phyloP scores from a whole-genome alignment of 2,888 invertebrate genomes.

The Drosophila engyochracea region DNA sequence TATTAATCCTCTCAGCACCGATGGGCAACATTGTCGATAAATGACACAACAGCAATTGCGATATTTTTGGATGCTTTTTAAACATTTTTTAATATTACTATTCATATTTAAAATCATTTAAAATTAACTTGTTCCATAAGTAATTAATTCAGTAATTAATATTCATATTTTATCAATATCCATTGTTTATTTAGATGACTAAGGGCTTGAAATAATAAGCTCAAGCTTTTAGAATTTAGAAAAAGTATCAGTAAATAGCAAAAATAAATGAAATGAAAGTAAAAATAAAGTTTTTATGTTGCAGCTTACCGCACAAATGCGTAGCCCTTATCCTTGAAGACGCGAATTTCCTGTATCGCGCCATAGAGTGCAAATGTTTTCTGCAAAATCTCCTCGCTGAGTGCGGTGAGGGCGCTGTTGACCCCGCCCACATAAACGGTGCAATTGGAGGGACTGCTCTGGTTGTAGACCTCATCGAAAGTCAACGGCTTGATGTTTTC shows the following conservation, averaged over 20 bases:
- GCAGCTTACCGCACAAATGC: slow-evolving; percentile 94
- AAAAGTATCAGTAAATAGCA: not conserved
- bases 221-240: no score
- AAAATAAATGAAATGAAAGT: not conserved
- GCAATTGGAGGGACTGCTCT: slow-evolving; percentile 99
- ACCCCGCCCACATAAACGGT: slow-evolving; percentile 99
- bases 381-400: slow-evolving; percentile 98
- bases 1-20: not conserved
- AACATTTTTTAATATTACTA: not conserved
- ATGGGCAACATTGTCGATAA: not conserved
- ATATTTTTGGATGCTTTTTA: not conserved
- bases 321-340: slow-evolving; percentile 99
- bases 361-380: slow-evolving; percentile 98
- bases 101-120: not conserved
- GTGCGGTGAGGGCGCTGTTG: slow-evolving; percentile 89
- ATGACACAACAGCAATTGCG: not conserved
- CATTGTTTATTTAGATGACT: not conserved
- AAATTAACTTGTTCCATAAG: not conserved
- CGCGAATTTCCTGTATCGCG: slow-evolving; percentile 98
- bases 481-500: slow-evolving; percentile 96
- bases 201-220: not conserved
- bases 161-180: not conserved
- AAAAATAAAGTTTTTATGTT: not conserved
- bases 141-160: not conserved
- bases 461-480: slow-evolving; percentile 99